Base-by-base conservation (phyloP, 2,797 vertebrate genomes). In the Spondyliosoma cantharus region DNA sequence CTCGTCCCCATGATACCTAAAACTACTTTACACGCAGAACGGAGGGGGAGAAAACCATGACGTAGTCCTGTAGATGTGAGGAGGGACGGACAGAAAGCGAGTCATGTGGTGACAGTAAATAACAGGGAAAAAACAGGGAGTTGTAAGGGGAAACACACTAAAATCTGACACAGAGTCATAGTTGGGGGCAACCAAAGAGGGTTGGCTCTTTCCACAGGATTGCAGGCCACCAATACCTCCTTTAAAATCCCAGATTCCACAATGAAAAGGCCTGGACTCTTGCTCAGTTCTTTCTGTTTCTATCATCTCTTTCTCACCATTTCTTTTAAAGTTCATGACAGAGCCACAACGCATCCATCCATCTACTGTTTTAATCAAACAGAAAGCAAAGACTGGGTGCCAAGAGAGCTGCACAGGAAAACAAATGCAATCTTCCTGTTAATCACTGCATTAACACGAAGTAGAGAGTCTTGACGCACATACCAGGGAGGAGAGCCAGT, bases 361-460 rank as follows among this genome's bases (percentile, higher is more conserved):
- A 87, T 89, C 86, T 79, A 78, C 84, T 81, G 69, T 82, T 90
- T 91, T 91, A 92, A 92, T 91, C 87, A 91, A 86, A 90, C 85
- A 90, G 87, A 92, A 89, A 90, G 89, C 88, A 87, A 90, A 90
- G 89, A 81, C 79, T 58, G 15, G 77, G 82, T 87, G 90, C 89
- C 90, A 89, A 84, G 81, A 90, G 90, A 89, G 89, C 82, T 27
- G 83, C 81, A 81, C 75, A 68, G 68, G 67, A 86, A 91, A 91
- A 93, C 84, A 92, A 91, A 89, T 72, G 81, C 81, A 81, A 89
- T 89, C 83, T 90, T 89, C 80, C 80, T 92, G 88, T 93, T 93
- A 91, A 93, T 93, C 89, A 92, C 85, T 82, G 83, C 80, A 91
- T 93, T 93, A 93, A 89, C 84, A 91, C 90, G 78, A 90, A 76